These are phyloP conservation scores for Lasiurus cinereus DNA, from an alignment of 2,113 vertebrate genomes.

Conservation along the genomic window DNA sequence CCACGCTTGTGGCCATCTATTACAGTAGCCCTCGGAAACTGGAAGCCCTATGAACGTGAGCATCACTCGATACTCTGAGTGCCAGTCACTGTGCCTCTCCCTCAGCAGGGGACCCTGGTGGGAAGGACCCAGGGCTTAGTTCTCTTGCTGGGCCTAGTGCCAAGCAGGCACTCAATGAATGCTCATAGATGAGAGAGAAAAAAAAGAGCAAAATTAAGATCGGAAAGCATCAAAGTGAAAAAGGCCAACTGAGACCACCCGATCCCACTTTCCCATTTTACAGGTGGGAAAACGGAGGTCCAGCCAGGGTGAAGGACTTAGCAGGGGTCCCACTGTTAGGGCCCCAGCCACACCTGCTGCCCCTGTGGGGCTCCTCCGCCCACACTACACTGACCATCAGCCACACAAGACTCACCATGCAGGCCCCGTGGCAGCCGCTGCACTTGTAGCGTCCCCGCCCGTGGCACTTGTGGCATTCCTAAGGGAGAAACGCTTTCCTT, in stretches of 20 bases:
- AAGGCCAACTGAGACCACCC: neutral
- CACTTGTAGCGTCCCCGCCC: slow-evolving; percentile 86
- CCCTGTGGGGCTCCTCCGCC: fast-evolving
- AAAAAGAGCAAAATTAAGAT: neutral
- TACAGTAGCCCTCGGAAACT: neutral
- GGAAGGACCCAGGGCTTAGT: neutral
- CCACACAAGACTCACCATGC: slow-evolving; percentile 81
- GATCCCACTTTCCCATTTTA: neutral
- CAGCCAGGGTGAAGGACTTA: neutral
- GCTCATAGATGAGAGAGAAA: neutral
- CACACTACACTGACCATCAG: fast-evolving
- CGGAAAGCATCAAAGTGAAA: neutral
- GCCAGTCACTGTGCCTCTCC: neutral
- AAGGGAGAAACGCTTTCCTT: neutral
- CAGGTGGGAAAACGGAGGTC: neutral
- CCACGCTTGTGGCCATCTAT: neutral
- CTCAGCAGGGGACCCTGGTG: neutral
- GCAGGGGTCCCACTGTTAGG: neutral
- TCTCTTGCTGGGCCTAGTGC: neutral
- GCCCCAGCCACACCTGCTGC: neutral
- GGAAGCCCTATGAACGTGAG: neutral
- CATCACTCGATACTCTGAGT: fast-evolving
- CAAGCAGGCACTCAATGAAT: neutral
- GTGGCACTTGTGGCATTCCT: slow-evolving; percentile 87
- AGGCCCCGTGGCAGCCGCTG: slow-evolving; percentile 81